Percentiles rank a stretch among this genome's conserved stretches.
phyloP scores from a whole-genome alignment of 1,140 invertebrate genomes.

The Lineus longissimus region DNA sequence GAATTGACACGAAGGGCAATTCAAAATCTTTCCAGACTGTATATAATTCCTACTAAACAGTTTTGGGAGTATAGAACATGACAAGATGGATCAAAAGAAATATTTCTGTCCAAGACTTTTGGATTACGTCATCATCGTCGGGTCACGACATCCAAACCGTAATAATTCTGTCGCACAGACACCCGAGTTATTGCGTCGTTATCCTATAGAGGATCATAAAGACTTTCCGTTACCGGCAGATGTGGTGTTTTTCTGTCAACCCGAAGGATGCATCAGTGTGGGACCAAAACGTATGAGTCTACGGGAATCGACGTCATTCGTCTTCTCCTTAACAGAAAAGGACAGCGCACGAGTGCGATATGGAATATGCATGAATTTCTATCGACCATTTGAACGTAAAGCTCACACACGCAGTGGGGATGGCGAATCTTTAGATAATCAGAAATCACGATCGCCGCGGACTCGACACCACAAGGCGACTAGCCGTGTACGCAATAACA shows the following conservation, averaged over 20 bases:
- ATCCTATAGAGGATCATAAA: constrained; percentile 90
- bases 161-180: constrained; percentile 52
- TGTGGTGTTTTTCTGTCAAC: constrained; percentile 99
- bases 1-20: no score
- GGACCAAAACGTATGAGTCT: constrained; percentile 69
- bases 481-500: constrained; percentile 59
- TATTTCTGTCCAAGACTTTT: constrained; percentile 63
- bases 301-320: constrained; percentile 91
- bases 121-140: constrained; percentile 96
- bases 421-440: neutral
- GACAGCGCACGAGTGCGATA: constrained; percentile 79
- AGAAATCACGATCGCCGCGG: constrained; percentile 33
- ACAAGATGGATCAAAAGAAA: constrained; percentile 37
- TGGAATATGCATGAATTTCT: constrained; percentile 98
- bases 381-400: constrained; percentile 71
- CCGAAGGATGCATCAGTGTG: constrained; percentile 91
- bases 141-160: constrained; percentile 66
- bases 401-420: constrained; percentile 47
- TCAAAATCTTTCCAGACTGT: no score
- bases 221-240: constrained; percentile 96
- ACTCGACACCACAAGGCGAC: constrained; percentile 38
- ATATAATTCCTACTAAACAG: no score
- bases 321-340: constrained; percentile 98
- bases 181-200: constrained; percentile 65
- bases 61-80: no score